phyloP scores from a whole-genome alignment of 2,888 invertebrate species.

The Trichogramma dendrolimi region DNA sequence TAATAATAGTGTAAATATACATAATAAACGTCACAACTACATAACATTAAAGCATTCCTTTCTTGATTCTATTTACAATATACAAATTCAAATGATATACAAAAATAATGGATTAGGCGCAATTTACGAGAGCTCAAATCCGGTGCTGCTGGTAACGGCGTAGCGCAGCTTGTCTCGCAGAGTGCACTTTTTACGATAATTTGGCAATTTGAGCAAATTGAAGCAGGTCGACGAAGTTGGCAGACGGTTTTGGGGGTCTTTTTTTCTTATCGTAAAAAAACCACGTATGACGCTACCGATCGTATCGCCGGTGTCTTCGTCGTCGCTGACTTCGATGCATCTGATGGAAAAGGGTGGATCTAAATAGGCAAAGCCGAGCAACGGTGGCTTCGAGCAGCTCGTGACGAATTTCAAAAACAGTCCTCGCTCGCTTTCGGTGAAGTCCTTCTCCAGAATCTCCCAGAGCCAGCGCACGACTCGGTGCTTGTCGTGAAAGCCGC shows the following conservation, averaged over 20 bases:
- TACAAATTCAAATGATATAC: no score
- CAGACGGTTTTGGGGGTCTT: conserved; percentile 87
- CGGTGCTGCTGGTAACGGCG: conserved; percentile 95
- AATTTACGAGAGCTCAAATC: conserved; percentile 92
- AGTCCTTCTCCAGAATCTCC: conserved; percentile 95
- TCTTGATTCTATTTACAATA: no score
- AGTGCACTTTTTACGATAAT: conserved; percentile 94
- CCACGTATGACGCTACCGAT: conserved; percentile 94
- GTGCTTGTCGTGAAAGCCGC: conserved; percentile 98
- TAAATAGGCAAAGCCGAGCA: conserved; percentile 91
- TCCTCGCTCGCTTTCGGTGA: conserved; percentile 83
- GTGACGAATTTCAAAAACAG: conserved; percentile 94
- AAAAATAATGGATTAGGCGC: background rate
- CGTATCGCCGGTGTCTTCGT: conserved; percentile 87
- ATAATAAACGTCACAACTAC: no score
- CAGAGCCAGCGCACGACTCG: conserved; percentile 97
- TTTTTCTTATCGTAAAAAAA: conserved; percentile 94
- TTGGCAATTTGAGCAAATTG: conserved; percentile 95
- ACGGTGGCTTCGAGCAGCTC: conserved; percentile 94
- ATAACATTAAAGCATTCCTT: no score
- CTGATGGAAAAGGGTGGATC: conserved; percentile 98
- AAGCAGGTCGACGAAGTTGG: conserved; percentile 99
- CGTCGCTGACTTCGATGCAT: conserved; percentile 98
- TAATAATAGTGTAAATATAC: no score
- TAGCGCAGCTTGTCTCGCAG: conserved; percentile 93